phyloP scores from a whole-genome alignment of 2,888 invertebrate species.

The Trachelus stipa region DNA sequence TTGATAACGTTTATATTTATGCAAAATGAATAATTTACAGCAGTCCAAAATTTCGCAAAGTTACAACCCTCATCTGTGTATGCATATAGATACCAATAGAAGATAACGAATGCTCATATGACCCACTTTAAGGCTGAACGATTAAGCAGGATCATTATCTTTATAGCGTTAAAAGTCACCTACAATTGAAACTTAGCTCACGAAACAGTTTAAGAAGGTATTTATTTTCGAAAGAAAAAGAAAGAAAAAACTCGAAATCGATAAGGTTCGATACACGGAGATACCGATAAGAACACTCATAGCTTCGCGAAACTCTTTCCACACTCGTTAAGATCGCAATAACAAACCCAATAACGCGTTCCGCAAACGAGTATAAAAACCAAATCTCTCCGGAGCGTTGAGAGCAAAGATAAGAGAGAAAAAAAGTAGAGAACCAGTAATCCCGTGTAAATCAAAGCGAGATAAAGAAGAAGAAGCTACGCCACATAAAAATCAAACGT shows the following conservation, averaged over 20 bases:
- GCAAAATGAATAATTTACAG: not conserved
- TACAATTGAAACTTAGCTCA: not conserved
- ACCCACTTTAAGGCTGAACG: not conserved
- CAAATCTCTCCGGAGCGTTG: not conserved
- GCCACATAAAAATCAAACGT: not conserved
- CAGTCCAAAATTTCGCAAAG: not conserved
- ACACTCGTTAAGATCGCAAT: not conserved
- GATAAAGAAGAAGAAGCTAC: not conserved
- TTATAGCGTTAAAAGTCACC: not conserved
- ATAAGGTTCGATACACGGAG: not conserved
- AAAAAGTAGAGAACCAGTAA: not conserved
- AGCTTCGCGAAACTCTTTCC: not conserved
- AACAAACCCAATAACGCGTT: not conserved
- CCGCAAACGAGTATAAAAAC: not conserved
- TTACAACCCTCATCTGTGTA: not conserved
- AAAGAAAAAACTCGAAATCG: not conserved
- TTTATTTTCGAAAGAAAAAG: not conserved
- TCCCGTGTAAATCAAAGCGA: not conserved
- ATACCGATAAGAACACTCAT: not conserved
- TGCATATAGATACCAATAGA: not conserved
- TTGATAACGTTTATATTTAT: not conserved
- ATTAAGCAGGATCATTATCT: not conserved
- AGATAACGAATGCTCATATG: not conserved
- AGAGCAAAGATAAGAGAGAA: not conserved
- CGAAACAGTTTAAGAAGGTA: not conserved